Conservation (phyloP, 2,113 vertebrate genomes). For the Hemicordylus capensis region DNA sequence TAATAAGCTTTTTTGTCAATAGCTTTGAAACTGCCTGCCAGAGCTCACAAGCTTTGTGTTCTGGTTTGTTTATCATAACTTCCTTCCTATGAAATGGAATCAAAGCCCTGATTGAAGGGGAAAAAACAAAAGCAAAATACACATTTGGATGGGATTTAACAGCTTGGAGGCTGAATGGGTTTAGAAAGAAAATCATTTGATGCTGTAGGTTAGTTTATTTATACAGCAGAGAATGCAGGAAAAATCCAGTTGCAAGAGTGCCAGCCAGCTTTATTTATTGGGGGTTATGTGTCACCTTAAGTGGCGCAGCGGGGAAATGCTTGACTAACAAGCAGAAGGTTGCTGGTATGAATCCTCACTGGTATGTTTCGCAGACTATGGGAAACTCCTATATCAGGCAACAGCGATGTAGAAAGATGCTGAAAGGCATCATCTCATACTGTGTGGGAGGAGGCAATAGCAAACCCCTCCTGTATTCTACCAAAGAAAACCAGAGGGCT, state of each 20-base stretch:
- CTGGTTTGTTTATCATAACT: slow-evolving; percentile 66
- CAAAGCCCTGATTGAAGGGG: slow-evolving; percentile 43
- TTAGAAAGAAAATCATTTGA: neutral
- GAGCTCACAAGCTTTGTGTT: slow-evolving; percentile 47
- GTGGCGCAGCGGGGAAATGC: too few species aligned
- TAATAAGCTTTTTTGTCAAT: slow-evolving; percentile 46
- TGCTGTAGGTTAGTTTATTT: slow-evolving; percentile 4
- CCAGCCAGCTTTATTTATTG: neutral
- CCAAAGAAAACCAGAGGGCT: too few species aligned
- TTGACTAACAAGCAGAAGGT: too few species aligned
- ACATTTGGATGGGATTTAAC: slow-evolving; percentile 44
- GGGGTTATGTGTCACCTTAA: too few species aligned
- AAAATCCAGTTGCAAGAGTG: neutral
- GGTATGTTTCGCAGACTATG: too few species aligned
- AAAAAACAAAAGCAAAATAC: slow-evolving; percentile 41
- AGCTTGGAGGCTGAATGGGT: slow-evolving; percentile 34
- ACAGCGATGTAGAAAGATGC: too few species aligned
- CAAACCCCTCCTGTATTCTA: too few species aligned
- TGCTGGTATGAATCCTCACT: too few species aligned
- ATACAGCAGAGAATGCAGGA: slow-evolving; percentile 3
- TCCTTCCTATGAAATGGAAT: slow-evolving; percentile 66
- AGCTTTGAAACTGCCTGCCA: slow-evolving; percentile 52
- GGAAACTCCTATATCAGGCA: too few species aligned
- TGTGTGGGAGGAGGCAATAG: too few species aligned
- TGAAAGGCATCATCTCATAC: too few species aligned